Base-by-base conservation (phyloP, 2,797 vertebrate genomes). In the Austrolebias charrua region DNA sequence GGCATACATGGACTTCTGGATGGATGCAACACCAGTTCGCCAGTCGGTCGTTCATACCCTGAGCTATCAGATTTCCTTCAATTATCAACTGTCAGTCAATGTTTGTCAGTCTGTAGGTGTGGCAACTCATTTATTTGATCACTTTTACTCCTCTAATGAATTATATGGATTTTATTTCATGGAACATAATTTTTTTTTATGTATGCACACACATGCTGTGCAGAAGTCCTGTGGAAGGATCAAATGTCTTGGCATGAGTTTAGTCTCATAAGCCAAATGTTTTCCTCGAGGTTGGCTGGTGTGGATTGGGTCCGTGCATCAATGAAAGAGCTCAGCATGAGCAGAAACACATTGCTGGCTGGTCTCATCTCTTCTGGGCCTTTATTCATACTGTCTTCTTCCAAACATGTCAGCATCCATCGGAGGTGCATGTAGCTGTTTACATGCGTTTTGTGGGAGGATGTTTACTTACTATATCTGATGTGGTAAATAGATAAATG, bases 221-320 rank as follows among this genome's bases (percentile, higher is more conserved):
- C 54, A 40, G 68, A 52, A 55, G 69, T 59, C 59, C 75, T 75
- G 61, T 77, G 60, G 60, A 48, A 47, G 73, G 64, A 79, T 87
- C 57, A 71, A 72, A 76, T 79, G 59, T 75, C 58, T 76, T 79
- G 80, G 66, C 62, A 48, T 10, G 63, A 63, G 55, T 50, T 65
- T 4, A 44, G 47, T 76, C 75, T 76, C 31, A 55, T 20, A 11
- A 57, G 73, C 55, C 64, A 83, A 51, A 49, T 69, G 63, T 54
- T 43, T 43, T 68, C 64, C 54, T 75, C 15, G 47, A 62, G 57
- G 65, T 69, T 73, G 50, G 58, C 76, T 51, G 40, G 62, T 55
- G 55, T 69, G 18, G 69, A 33, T 33, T 20, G 29, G 55, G 29
- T 53, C 63, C 59, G 54, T 45, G 33, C 55, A 55, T 38, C 42